These are phyloP conservation scores for Chrysodeixis includens DNA, from an alignment of 2,888 invertebrate species.

Conservation along the genomic window DNA sequence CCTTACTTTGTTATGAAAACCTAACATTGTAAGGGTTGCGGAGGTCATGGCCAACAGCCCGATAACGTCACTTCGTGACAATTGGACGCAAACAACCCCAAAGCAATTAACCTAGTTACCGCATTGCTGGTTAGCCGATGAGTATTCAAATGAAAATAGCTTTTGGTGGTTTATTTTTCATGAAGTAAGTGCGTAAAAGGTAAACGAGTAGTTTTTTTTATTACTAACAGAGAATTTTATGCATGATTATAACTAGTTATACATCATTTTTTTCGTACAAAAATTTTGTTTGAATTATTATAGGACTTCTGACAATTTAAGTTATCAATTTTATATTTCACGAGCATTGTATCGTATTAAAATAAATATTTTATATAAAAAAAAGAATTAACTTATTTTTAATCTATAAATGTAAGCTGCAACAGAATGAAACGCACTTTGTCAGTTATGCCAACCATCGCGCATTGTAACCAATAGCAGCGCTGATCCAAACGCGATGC, in stretches of 20 bases:
- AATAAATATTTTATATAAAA: too few species aligned
- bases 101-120: slow-evolving; percentile 2
- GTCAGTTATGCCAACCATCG: slow-evolving; percentile 36
- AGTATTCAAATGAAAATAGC: background rate
- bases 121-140: background rate
- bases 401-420: slow-evolving; percentile 9
- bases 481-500: slow-evolving; percentile 9
- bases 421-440: slow-evolving; percentile 21
- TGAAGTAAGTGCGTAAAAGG: too few species aligned
- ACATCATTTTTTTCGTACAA: too few species aligned
- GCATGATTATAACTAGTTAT: too few species aligned
- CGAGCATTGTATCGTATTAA: too few species aligned
- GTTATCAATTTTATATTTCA: too few species aligned
- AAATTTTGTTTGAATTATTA: too few species aligned
- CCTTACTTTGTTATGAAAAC: background rate
- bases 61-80: background rate
- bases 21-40: background rate
- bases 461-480: slow-evolving; percentile 30
- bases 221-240: too few species aligned
- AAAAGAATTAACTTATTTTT: background rate
- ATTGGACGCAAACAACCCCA: slow-evolving; percentile 1
- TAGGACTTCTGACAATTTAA: too few species aligned
- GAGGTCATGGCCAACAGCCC: background rate
- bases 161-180: background rate
- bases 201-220: too few species aligned